A percentile compares a stretch with the other conserved stretches of the same genome.
Conservation (phyloP, 2,113 vertebrate species). For the Mustelus asterias region DNA sequence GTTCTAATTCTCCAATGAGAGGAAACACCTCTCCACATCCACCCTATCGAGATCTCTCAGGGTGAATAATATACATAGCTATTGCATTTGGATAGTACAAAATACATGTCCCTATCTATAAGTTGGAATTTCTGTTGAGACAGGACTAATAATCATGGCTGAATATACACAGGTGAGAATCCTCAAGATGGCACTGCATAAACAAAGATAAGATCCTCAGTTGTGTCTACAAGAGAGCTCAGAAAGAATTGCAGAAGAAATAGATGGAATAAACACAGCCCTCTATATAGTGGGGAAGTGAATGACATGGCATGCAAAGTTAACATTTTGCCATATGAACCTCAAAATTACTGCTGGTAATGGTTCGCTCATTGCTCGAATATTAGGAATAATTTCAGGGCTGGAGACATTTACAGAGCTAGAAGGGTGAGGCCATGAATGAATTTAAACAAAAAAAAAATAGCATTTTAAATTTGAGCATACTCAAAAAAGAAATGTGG, state of each 20-base stretch:
- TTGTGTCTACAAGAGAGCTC: not conserved
- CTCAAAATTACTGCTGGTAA: not conserved
- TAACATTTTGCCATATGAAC: not conserved
- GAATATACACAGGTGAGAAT: constrained; percentile 6
- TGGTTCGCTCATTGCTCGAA: not conserved
- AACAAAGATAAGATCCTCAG: not conserved
- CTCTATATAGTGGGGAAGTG: not conserved
- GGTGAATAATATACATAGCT: too few species aligned
- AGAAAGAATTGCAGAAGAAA: not conserved
- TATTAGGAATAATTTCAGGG: not conserved
- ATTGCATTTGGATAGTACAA: not conserved
- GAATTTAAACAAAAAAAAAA: not conserved
- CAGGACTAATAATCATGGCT: not conserved
- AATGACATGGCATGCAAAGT: too few species aligned
- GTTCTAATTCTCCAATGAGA: too few species aligned
- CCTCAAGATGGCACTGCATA: constrained; percentile 29
- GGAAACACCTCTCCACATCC: too few species aligned
- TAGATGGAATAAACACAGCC: not conserved
- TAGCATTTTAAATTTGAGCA: not conserved
- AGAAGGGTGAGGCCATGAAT: not conserved
- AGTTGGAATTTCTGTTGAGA: not conserved
- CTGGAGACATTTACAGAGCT: too few species aligned
- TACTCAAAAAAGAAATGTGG: not conserved
- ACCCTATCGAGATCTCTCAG: too few species aligned
- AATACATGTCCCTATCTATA: not conserved